Evolutionary conservation across 1,140 invertebrate genomes (phyloP), one percentile per base, ranked within the genome.

Genomic region (Nylanderia fulva): DNA sequence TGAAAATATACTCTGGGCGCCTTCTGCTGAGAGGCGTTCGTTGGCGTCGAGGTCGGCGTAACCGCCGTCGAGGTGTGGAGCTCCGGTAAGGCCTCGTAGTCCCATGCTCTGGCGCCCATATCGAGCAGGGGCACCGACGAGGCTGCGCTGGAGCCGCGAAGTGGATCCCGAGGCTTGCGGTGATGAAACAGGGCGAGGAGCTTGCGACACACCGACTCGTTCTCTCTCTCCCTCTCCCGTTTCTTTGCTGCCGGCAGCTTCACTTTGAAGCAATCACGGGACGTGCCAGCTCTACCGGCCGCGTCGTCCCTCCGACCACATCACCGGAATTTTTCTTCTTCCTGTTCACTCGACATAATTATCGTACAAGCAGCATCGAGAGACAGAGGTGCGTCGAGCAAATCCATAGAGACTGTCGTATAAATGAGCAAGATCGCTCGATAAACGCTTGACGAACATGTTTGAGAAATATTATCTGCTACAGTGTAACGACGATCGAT

Each of bases 1-100:
- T 97, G 96, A 92, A 97, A 97, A 91, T 97, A 97, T 54, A 97
- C 97, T 86, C 96, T 96, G 18, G 94, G 92, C 0, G 77, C 18
- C 69, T 94, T 94, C 18, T 91, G 90, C 15, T 88, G 90, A 1
- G 66, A 82, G 4, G 80, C 76, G n/a, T 91, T 93, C 7, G 94
- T 95, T 13, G 94, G 92, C 18, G 93, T 94, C 5, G 93, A 93
- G 3, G 91, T 91, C 24, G 95, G 95, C 54, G 93, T 94, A 36
- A 92, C 90, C 6, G 89, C 91, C 6, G 91, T 87, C 39, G 93
- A 93, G 36, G 93, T 91, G 58, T 93, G 90, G 29, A 90, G 92
- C 91, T 96, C 95, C 18, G 95, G 95, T 74, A 96, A 88, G 90
- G 95, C 95, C 86, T 96, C 95, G 93, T 96, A 96, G 79, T 95